Evolutionary conservation across 64 coral and sea anemone species (phyloP).

Genomic region (Actinia equina): DNA sequence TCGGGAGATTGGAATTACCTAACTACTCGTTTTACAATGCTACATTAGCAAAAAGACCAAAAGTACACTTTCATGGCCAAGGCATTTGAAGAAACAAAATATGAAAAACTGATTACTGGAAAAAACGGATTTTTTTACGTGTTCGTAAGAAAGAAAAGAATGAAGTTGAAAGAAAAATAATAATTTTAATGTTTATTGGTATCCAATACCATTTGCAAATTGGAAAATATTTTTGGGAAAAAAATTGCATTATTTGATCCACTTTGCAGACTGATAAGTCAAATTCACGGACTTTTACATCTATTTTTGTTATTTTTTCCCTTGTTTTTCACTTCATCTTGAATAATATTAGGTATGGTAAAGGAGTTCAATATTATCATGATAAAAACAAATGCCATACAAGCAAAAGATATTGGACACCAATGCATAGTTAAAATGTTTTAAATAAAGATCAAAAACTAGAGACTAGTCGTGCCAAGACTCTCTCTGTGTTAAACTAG

Average conservation of each 20-base stretch:
- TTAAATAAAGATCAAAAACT: not conserved
- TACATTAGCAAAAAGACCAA: not conserved
- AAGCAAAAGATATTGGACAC: not conserved
- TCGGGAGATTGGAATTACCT: not conserved
- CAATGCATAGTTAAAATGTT: not conserved
- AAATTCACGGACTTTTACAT: too few species aligned
- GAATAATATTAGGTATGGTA: too few species aligned
- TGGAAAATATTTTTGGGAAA: too few species aligned
- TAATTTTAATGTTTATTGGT: too few species aligned
- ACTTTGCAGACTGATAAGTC: too few species aligned
- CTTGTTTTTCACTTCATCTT: too few species aligned
- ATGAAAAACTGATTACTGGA: not conserved
- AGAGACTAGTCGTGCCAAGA: not conserved
- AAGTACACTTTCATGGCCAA: not conserved
- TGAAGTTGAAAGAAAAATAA: not conserved
- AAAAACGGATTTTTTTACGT: not conserved
- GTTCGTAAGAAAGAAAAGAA: not conserved
- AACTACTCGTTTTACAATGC: not conserved
- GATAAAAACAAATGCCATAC: not conserved
- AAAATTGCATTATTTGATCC: too few species aligned
- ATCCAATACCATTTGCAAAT: too few species aligned
- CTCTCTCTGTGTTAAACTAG: not conserved
- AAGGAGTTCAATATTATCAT: not conserved
- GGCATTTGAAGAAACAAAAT: not conserved
- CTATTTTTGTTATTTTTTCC: too few species aligned